These are phyloP conservation scores for Psococerastis gibbosa DNA, from an alignment of 2,888 invertebrate species.

Conservation along the genomic window DNA sequence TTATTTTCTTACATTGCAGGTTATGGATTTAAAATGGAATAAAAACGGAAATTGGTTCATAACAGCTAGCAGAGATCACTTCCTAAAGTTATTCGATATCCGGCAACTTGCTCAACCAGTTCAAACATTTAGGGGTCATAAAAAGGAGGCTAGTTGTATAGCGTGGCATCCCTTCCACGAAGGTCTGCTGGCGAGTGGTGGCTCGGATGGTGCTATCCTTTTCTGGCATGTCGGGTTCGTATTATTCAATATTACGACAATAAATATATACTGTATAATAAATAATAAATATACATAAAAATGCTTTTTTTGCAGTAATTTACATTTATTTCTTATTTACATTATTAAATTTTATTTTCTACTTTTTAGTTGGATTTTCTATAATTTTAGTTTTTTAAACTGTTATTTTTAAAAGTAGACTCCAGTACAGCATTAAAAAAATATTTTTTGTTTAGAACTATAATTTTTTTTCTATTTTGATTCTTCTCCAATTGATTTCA, in stretches of 20 bases:
- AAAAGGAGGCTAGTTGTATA: conserved; percentile 92
- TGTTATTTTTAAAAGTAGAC: too few species aligned
- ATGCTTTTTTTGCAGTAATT: too few species aligned
- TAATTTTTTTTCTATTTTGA: too few species aligned
- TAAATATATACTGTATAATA: too few species aligned
- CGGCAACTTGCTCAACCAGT: conserved; percentile 88
- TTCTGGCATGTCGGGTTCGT: conserved; percentile 95
- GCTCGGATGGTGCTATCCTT: conserved; percentile 94
- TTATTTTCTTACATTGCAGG: too few species aligned
- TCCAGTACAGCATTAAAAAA: background rate
- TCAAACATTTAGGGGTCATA: conserved; percentile 96
- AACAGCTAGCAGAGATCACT: conserved; percentile 93
- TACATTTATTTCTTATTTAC: too few species aligned
- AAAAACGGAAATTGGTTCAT: conserved; percentile 98
- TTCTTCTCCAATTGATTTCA: too few species aligned
- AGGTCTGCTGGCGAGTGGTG: conserved; percentile 91
- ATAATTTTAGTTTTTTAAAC: too few species aligned
- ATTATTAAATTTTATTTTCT: too few species aligned
- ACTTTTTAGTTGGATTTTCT: too few species aligned
- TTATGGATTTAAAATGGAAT: conserved; percentile 97
- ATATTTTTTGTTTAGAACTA: conserved; percentile 8
- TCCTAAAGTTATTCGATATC: conserved; percentile 93
- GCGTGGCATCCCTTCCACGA: conserved; percentile 99
- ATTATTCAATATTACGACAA: background rate
- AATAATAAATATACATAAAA: too few species aligned